Evolutionary conservation across 2,113 vertebrate species (phyloP).

Genomic region (Limnothrissa miodon): DNA sequence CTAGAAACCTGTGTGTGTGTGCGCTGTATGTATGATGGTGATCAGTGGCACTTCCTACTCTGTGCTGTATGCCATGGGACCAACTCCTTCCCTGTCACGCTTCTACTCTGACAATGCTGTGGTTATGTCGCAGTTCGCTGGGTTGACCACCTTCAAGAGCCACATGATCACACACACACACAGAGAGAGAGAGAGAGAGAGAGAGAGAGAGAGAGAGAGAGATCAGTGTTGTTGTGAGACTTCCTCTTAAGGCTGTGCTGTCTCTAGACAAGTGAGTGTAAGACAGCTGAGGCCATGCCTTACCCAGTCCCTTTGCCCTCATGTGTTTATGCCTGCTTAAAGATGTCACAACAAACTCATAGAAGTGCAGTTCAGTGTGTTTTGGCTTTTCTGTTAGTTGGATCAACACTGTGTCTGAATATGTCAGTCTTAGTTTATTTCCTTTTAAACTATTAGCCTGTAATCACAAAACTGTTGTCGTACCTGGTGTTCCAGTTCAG

Average conservation of each 20-base stretch:
- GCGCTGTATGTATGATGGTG: conserved; percentile 5
- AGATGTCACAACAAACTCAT: background rate
- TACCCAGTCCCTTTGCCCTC: background rate
- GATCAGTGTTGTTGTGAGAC: background rate
- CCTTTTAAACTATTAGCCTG: too few relatives aligned
- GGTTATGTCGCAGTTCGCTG: background rate
- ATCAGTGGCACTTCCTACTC: background rate
- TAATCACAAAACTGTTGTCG: too few relatives aligned
- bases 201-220: too few relatives aligned
- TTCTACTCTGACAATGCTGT: background rate
- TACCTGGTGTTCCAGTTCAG: background rate
- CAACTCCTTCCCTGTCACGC: background rate
- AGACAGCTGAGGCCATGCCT: background rate
- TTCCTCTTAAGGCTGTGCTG: background rate
- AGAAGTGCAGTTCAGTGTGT: background rate
- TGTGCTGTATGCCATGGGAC: background rate
- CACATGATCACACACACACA: background rate
- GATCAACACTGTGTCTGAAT: too few relatives aligned
- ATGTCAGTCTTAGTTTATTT: background rate
- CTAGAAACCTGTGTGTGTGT: background rate
- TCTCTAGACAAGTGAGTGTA: background rate
- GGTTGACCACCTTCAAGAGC: background rate
- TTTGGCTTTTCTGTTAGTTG: background rate
- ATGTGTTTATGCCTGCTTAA: background rate
- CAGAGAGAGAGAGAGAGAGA: too few relatives aligned